phyloP scores from a whole-genome alignment of 2,113 vertebrate genomes.

The Nematolebias whitei region DNA sequence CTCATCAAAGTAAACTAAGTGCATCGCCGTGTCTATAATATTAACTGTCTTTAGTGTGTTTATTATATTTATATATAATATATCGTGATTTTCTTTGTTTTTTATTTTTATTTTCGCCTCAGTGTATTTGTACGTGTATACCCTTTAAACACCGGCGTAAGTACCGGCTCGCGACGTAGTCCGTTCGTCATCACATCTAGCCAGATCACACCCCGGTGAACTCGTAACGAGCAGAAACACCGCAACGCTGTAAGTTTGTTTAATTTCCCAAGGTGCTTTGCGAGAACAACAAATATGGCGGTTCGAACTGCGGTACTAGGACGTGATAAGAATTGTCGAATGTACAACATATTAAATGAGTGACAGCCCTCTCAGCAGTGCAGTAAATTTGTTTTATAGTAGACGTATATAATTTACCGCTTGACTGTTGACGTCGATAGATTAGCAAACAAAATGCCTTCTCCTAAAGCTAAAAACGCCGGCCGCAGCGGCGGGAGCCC shows the following conservation, averaged over 20 bases:
- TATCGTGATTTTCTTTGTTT: too few species aligned
- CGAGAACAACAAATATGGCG: slow-evolving; percentile 73
- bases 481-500: slow-evolving; percentile 72
- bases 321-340: slow-evolving; percentile 55
- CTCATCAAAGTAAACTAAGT: too few species aligned
- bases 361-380: slow-evolving; percentile 19
- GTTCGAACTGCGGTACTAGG: not conserved
- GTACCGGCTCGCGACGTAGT: too few species aligned
- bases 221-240: not conserved
- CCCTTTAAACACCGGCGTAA: too few species aligned
- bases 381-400: slow-evolving; percentile 23
- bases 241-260: too few species aligned
- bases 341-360: slow-evolving; percentile 51
- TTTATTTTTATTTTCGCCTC: too few species aligned
- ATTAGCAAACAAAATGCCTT: slow-evolving; percentile 70
- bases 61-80: too few species aligned
- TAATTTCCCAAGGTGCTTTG: slow-evolving; percentile 55
- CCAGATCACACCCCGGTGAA: too few species aligned
- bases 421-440: not conserved
- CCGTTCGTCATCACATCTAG: too few species aligned
- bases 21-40: too few species aligned
- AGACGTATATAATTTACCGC: not conserved
- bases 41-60: too few species aligned
- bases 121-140: too few species aligned
- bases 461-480: slow-evolving; percentile 78